Base-by-base conservation (phyloP, 64 coral and sea anemone species). In the Hydrozoanthus tunicans region DNA sequence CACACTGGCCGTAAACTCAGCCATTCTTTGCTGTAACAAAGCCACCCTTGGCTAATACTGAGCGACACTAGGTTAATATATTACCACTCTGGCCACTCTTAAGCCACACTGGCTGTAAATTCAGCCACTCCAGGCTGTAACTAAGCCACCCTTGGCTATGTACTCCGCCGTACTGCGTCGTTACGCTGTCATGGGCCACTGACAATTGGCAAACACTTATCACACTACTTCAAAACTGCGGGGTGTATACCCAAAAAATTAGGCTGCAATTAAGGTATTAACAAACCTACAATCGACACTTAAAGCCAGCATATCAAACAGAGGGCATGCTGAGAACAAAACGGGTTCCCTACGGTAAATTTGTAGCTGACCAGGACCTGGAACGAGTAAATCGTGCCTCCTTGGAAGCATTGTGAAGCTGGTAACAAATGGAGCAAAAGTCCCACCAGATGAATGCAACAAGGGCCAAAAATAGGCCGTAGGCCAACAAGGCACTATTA, bases 401-500 rank as follows among this genome's bases (percentile, higher is more conserved):
- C 14, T 73, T 32, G 70, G 14, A 32, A 73, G 26, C 4, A 73
- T 25, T 32, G 26, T 3, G 70, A 73, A 73, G 64, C 6, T 67
- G 9, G 20, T 73, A 73, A 43, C 26, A 51, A 32, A 32, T 73
- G 70, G 70, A 20, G 20, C 20, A 20, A 20, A 20, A 20, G 20
- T 20, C 20, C 20, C 20, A 20, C 20, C 20, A 20, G n/a, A 51
- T 0, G 70, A 32, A 1, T 51, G 23, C 27, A 32, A 32, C 70
- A 32, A 32, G 23, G 0, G 92, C 92, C 92, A 69, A 32, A 89
- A 93, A 43, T 70, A 75, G 13, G 83, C 92, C 7, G 92, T 89
- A 58, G 68, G 91, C 91, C 80, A 92, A 77, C 83, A 56, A 62
- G 70, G 91, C 15, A 85, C 71, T 68, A 92, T 85, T 7, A 92